Evolutionary conservation across 2,113 vertebrate species (phyloP).

Genomic region (Stegastes partitus): DNA sequence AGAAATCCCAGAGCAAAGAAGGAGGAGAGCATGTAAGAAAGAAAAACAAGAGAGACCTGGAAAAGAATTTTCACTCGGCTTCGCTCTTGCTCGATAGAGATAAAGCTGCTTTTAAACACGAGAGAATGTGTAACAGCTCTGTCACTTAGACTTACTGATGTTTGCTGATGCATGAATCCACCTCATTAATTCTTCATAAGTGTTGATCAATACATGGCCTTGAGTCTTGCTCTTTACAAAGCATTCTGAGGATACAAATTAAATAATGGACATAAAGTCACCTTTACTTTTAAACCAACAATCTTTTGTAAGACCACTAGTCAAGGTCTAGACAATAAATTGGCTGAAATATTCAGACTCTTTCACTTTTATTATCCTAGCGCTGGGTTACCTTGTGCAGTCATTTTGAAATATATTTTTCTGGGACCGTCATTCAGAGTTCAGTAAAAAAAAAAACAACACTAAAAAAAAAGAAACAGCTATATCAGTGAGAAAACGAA

Average conservation of each 20-base stretch:
- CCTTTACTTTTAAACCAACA: slow-evolving; percentile 1
- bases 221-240: slow-evolving; percentile 29
- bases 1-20: background rate
- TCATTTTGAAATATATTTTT: background rate
- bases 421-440: background rate
- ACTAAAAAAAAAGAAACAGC: background rate
- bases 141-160: slow-evolving; percentile 13
- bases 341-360: background rate
- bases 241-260: slow-evolving; percentile 24
- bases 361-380: background rate
- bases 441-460: too few species aligned
- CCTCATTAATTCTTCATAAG: slow-evolving; percentile 40
- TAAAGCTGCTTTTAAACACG: slow-evolving; percentile 5
- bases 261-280: slow-evolving; percentile 14
- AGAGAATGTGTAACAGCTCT: slow-evolving; percentile 18
- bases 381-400: background rate
- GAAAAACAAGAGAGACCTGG: too few species aligned
- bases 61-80: slow-evolving; percentile 11
- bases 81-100: background rate
- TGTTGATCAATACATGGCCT: slow-evolving; percentile 39
- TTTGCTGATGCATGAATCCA: slow-evolving; percentile 27
- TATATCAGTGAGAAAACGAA: background rate
- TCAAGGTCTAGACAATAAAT: background rate
- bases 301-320: background rate
- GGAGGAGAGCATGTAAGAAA: background rate